These are phyloP conservation scores for Cirrhinus mrigala DNA, from an alignment of 2,797 vertebrate genomes.

Conservation along the genomic window DNA sequence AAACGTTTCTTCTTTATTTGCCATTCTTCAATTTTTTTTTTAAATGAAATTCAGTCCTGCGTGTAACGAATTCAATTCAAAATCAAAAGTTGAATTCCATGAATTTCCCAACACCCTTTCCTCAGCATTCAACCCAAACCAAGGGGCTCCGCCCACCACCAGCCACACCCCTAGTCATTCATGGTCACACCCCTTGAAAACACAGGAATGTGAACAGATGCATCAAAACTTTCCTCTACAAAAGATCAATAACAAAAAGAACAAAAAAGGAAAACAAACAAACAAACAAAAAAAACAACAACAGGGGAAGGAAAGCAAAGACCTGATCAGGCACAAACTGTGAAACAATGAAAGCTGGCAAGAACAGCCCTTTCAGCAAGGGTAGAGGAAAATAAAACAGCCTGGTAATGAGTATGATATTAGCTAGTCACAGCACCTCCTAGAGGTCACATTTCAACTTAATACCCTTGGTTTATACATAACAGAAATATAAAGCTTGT, in stretches of 20 bases:
- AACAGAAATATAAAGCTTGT: slow-evolving; percentile 64
- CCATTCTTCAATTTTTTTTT: slow-evolving; percentile 77
- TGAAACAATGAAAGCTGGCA: slow-evolving; percentile 57
- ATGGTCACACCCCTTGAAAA: slow-evolving; percentile 48
- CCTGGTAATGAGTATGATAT: slow-evolving; percentile 55
- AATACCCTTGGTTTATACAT: slow-evolving; percentile 67
- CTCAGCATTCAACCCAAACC: slow-evolving; percentile 47
- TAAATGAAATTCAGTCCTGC: slow-evolving; percentile 79
- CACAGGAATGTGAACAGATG: slow-evolving; percentile 71
- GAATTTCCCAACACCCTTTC: slow-evolving; percentile 58
- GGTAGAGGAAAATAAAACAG: slow-evolving; percentile 64
- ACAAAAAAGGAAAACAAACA: slow-evolving; percentile 24
- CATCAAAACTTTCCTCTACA: slow-evolving; percentile 69
- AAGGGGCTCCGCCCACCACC: slow-evolving; percentile 2
- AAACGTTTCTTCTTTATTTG: slow-evolving; percentile 81
- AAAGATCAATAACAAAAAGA: slow-evolving; percentile 40
- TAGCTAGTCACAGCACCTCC: slow-evolving; percentile 61
- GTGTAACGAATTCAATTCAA: slow-evolving; percentile 65
- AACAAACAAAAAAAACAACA: slow-evolving; percentile 49
- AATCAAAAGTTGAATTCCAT: slow-evolving; percentile 60
- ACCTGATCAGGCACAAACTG: slow-evolving; percentile 62
- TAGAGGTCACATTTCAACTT: slow-evolving; percentile 72
- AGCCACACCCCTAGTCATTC: slow-evolving; percentile 37
- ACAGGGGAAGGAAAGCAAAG: slow-evolving; percentile 54
- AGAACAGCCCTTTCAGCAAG: slow-evolving; percentile 56